Base-by-base conservation (phyloP, 2,888 invertebrate species). In the Carterocephalus palaemon region DNA sequence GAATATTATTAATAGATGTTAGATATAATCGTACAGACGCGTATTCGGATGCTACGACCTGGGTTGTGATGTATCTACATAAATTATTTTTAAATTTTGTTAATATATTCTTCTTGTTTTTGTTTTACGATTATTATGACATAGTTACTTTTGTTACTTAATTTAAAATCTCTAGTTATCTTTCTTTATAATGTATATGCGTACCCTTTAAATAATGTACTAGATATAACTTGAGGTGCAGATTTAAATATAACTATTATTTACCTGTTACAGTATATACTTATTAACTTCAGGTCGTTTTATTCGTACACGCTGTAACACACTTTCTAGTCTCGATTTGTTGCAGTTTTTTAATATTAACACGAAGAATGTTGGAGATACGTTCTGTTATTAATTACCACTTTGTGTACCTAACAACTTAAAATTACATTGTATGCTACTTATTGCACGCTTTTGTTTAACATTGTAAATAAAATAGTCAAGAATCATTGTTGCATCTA, bases 281-380 rank as follows among this genome's bases (percentile, higher is more conserved):
- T 19, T 26, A 20, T 16, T 36, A 36, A 36, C 56, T 45, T 47
- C 58, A 66, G 73, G 70, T 77, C 72, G 74, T 77, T 62, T 62
- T 59, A 72, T 74, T 71, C 71, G 64, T 58, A 66, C 51, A 60
- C 64, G 69, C 66, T 60, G 60, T 64, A 69, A 70, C 71, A 79
- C 78, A 81, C 76, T 81, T 79, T 85, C 84, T 85, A 85, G 84
- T 85, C 84, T 83, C 77, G 65, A 76, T 76, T 71, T 72, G 70
- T 66, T 70, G 64, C 72, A 72, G 67, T 65, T 71, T 68, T 63
- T 67, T 62, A 56, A 63, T 62, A 59, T 54, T 54, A 47, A 53
- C 36, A 47, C 28, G 7, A 16, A 19, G 20, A 28, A 33, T 32
- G 12, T 20, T 20, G 10, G 16, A 19, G 4, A 12, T 10, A 12